Conservation (phyloP, 2,113 vertebrate genomes). For the Romanogobio albipinnatus region DNA sequence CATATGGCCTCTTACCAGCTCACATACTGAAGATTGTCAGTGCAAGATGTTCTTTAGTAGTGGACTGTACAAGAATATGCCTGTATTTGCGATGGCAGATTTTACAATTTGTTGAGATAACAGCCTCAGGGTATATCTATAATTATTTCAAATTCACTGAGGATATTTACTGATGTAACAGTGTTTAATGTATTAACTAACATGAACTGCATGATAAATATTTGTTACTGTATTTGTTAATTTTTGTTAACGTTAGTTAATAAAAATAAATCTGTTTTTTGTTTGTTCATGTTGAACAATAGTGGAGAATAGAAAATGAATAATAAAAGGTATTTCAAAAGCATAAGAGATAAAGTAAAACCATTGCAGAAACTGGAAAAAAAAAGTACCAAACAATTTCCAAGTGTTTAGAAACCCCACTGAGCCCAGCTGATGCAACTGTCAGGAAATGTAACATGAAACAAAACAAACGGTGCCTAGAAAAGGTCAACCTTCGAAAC, state of each 20-base stretch:
- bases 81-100: background rate
- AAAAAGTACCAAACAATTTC: background rate
- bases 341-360: background rate
- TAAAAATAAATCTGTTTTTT: no score
- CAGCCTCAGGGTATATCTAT: background rate
- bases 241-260: no score
- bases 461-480: background rate
- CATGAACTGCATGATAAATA: no score
- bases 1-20: slow-evolving; percentile 19
- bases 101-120: background rate
- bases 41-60: slow-evolving; percentile 1
- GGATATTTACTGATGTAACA: slow-evolving; percentile 10
- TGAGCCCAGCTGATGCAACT: slow-evolving; percentile 8
- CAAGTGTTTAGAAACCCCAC: slow-evolving; percentile 19
- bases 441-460: slow-evolving; percentile 3
- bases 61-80: background rate
- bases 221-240: no score
- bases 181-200: background rate
- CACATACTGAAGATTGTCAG: background rate
- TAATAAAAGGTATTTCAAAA: background rate
- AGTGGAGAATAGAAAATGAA: background rate
- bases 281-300: background rate
- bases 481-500: slow-evolving; percentile 18
- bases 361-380: background rate
- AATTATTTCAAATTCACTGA: background rate